Conservation (phyloP, 2,797 vertebrate genomes). For the Peromyscus attwateri region DNA sequence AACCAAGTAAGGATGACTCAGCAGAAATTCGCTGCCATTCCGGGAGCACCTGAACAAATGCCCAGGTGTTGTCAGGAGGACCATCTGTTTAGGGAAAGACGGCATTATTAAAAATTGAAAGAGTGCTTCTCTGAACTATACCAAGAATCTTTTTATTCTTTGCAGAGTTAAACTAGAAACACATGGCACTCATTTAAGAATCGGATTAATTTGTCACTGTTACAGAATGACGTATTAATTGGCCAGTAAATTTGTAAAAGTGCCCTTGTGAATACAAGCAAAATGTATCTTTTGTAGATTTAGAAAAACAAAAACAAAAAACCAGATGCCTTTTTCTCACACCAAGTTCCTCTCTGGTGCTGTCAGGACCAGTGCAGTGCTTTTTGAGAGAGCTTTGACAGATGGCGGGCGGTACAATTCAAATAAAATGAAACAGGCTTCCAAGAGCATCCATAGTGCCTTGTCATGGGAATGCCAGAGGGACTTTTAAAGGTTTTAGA, state of each 20-base stretch:
- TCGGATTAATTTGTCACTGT: conserved; percentile 81
- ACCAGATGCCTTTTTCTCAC: conserved; percentile 78
- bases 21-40: not conserved
- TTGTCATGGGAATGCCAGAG: conserved; percentile 79
- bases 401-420: conserved; percentile 87
- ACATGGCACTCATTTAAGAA: conserved; percentile 74
- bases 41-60: not conserved
- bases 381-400: conserved; percentile 84
- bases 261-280: conserved; percentile 80
- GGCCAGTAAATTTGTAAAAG: conserved; percentile 79
- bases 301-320: conserved; percentile 59
- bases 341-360: conserved; percentile 75
- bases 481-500: conserved; percentile 81
- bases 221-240: conserved; percentile 81
- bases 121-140: not conserved
- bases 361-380: conserved; percentile 75
- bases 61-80: not conserved
- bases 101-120: not conserved
- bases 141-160: conserved; percentile 55
- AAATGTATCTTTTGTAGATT: conserved; percentile 82
- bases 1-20: not conserved
- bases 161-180: conserved; percentile 66
- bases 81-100: not conserved
- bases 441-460: conserved; percentile 82
- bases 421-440: conserved; percentile 86